Base-by-base conservation (phyloP, 2,113 vertebrate species). In the Rana temporaria region DNA sequence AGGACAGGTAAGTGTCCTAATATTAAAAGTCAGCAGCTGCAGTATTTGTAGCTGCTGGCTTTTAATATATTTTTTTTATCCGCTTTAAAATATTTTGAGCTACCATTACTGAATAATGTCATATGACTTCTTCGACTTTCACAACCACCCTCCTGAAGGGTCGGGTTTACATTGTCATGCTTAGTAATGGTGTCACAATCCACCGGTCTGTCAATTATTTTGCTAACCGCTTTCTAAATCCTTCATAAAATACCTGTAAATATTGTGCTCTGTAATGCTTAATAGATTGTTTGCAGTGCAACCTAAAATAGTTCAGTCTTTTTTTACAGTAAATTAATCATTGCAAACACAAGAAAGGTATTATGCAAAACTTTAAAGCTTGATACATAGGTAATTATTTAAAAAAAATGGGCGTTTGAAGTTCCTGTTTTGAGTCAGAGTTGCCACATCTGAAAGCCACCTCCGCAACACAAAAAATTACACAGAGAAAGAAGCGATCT, bases 391-490 rank as follows among this genome's bases (percentile, higher is more conserved):
- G 26, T 32, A 16, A 73, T 4, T 30, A 57, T 59, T 26, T 22
- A 22, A 7, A 64, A 56, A 57, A 38, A 52, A 24, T 64, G 53
- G 69, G 80, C 52, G 48, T 74, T 73, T 73, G 59, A 22, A 74
- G 52, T 74, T 82, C 34, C 70, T 57, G 70, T 42, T 66, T 74
- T 82, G 59, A 82, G 80, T 82, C 70, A 74, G 65, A 24, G 22
- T 53, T 74, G 70, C 80, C 80, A 82, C 80, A 82, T 74, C 60
- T 81, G 20, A 75, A 74, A 82, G 70, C 60, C 80, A 42, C 52
- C 80, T 66, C 80, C 17, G 12, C 62, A 82, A 82, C 24, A 34
- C n/a, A 6, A 72, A 53, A 53, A 59, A 42, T 7, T 53, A 14
- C 26, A 17, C 16, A 22, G 8, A 74, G n/a, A 17, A 48, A 48